A percentile compares a stretch with the other conserved stretches of the same genome.
phyloP scores from a whole-genome alignment of 1,140 invertebrate species.

The Hycleus phaleratus region DNA sequence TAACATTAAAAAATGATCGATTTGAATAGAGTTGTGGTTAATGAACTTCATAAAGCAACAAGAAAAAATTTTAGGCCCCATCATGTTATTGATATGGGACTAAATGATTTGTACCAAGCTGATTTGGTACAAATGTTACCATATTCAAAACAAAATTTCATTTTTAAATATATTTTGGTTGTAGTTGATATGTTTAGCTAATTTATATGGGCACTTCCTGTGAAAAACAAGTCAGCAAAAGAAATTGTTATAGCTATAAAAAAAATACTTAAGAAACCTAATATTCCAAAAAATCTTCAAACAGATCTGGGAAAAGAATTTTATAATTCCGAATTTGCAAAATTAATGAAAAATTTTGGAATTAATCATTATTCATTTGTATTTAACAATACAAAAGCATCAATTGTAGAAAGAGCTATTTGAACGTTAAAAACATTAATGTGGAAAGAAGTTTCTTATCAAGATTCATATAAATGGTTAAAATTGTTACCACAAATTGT shows the following conservation, averaged over 20 bases:
- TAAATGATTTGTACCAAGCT: constrained; percentile 21
- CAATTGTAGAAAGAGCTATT: constrained; percentile 43
- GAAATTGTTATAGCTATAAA: neutral
- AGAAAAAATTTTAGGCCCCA: neutral
- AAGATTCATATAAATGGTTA: constrained; percentile 40
- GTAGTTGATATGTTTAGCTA: constrained; percentile 38
- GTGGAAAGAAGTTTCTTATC: constrained; percentile 41
- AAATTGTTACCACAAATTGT: constrained; percentile 37
- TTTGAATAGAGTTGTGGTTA: too few species aligned
- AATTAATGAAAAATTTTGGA: too few species aligned
- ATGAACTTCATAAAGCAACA: neutral
- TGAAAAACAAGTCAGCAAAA: constrained; percentile 35
- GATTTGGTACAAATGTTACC: constrained; percentile 25
- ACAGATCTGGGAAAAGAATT: too few species aligned
- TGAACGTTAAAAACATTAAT: constrained; percentile 43
- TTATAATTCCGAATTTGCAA: too few species aligned
- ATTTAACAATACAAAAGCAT: constrained; percentile 41
- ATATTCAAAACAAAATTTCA: too few species aligned
- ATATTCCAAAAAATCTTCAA: neutral
- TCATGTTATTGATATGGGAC: constrained; percentile 8
- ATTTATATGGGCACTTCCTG: constrained; percentile 36
- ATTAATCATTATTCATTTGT: constrained; percentile 42
- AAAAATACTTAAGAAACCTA: neutral
- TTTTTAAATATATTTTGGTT: too few species aligned
- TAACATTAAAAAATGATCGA: too few species aligned